Evolutionary conservation across 2,888 invertebrate species (phyloP).

Genomic region (Eueremaeus valkanovi): DNA sequence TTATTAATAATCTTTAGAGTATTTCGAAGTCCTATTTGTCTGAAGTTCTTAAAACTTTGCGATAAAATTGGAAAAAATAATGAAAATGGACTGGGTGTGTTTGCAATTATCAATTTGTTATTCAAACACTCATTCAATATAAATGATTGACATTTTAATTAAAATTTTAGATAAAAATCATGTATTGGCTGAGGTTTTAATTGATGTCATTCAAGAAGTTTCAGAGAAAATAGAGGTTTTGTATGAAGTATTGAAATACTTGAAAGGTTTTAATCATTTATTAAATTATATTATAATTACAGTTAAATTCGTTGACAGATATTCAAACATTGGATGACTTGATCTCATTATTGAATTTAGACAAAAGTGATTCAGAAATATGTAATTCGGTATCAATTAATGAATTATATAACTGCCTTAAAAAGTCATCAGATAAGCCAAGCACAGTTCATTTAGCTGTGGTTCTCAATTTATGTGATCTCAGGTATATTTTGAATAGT

Average conservation of each 20-base stretch:
- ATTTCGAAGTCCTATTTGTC: slow-evolving; percentile 37
- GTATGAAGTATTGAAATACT: background rate
- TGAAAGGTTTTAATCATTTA: background rate
- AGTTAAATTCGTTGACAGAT: background rate
- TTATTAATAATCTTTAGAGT: slow-evolving; percentile 16
- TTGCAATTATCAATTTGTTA: slow-evolving; percentile 16
- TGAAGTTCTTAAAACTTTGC: slow-evolving; percentile 38
- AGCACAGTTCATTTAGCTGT: slow-evolving; percentile 12
- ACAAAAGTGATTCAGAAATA: slow-evolving; percentile 27
- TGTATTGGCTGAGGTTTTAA: background rate
- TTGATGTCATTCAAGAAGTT: background rate
- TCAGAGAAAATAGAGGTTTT: slow-evolving; percentile 11
- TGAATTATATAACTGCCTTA: slow-evolving; percentile 29
- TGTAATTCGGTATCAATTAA: slow-evolving; percentile 28
- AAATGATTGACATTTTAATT: background rate
- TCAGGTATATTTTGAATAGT: no score
- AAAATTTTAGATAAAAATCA: slow-evolving; percentile 24
- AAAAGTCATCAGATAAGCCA: background rate
- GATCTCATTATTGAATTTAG: background rate
- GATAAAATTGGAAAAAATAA: slow-evolving; percentile 33
- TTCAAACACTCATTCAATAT: background rate
- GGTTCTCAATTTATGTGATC: slow-evolving; percentile 26
- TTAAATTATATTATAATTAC: background rate
- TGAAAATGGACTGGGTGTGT: background rate
- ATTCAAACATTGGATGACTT: background rate